Base-by-base conservation (phyloP, 2,888 invertebrate species). In the Parascotia fuliginaria region DNA sequence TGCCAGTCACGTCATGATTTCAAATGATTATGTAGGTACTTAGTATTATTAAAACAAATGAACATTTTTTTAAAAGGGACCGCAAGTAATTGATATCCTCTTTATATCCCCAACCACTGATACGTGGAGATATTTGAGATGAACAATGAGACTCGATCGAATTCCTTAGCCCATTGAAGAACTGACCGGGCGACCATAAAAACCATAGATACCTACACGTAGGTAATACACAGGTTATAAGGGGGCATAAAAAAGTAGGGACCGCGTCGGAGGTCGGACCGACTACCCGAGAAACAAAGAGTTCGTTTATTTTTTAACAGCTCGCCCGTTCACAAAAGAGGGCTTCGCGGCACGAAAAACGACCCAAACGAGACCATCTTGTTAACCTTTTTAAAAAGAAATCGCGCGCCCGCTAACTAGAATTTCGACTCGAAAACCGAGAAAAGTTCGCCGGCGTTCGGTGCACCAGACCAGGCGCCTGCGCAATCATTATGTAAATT, bases 241-340 rank as follows among this genome's bases (percentile, higher is more conserved):
- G 89, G 87, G 85, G 85, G 85, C 85, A 90, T 88, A 91, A 91
- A 92, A 91, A 92, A 89, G 84, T 82, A 83, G 87, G 86, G 89
- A 85, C 88, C 88, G 88, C 91, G 86, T 83, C 89, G 91, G 91
- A 91, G 91, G 91, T 91, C 92, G 91, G 86, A 73, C 81, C 82
- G 90, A 89, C 91, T 90, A 89, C 89, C 88, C 89, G 89, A 92
- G 91, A 91, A 92, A 91, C 92, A 92, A 92, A 91, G 90, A 87
- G 79, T 85, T 91, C 88, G 87, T 91, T 92, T 92, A 92, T 92
- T 92, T 92, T 92, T 92, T 92, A 92, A 92, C 92, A 92, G 92
- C 92, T 91, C 85, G 87, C 87, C 79, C 85, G 88, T 89, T 87
- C 87, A 91, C 89, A 91, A 91, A 89, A 89, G 89, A 85, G 86